Evolutionary conservation across 1,140 invertebrate species (phyloP).

Genomic region (Diabrotica virgifera): DNA sequence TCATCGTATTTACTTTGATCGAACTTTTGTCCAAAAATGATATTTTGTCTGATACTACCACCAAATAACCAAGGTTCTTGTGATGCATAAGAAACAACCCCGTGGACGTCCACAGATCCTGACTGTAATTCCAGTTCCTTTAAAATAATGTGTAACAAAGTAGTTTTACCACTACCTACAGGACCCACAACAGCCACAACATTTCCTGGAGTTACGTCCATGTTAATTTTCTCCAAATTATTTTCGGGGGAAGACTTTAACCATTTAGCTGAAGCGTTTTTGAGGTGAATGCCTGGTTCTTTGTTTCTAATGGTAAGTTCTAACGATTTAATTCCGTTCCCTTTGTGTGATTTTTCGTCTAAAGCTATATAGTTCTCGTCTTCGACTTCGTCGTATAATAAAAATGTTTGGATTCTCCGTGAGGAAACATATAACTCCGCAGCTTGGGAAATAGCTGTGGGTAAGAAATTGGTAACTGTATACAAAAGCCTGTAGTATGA

Average conservation of each 20-base stretch:
- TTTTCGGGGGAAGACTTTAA: constrained; percentile 51
- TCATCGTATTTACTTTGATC: constrained; percentile 58
- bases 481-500: neutral
- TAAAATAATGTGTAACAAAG: constrained; percentile 77
- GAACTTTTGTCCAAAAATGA: constrained; percentile 56
- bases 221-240: constrained; percentile 55
- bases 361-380: neutral
- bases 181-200: constrained; percentile 66
- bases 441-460: neutral
- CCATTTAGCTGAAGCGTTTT: constrained; percentile 59
- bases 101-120: constrained; percentile 41
- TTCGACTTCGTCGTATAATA: neutral
- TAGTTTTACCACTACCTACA: constrained; percentile 74
- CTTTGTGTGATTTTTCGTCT: neutral
- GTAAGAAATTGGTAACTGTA: neutral
- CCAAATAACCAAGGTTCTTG: constrained; percentile 61
- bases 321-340: neutral
- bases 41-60: constrained; percentile 57
- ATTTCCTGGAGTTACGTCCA: constrained; percentile 54
- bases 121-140: constrained; percentile 67
- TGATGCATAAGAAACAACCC: constrained; percentile 59
- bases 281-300: constrained; percentile 39
- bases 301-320: neutral
- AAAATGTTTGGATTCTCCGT: neutral
- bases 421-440: neutral